Percentiles rank a stretch among this genome's conserved stretches.
Evolutionary conservation across 2,113 vertebrate species (phyloP).

Genomic region (Aphelocoma coerulescens): DNA sequence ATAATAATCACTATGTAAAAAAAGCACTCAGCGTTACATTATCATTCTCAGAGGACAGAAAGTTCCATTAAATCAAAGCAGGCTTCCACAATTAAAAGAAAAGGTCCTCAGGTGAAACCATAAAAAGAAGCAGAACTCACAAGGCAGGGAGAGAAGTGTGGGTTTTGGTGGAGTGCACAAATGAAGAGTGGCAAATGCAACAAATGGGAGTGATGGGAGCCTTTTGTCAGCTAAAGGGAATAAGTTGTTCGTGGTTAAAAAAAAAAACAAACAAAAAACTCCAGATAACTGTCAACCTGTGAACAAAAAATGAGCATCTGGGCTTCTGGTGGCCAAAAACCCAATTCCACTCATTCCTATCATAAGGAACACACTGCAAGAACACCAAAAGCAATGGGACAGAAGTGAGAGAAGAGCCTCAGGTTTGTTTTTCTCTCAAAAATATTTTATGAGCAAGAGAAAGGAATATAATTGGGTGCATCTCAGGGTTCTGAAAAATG

Average conservation of each 20-base stretch:
- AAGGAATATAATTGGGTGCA: background rate
- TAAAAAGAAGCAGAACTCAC: background rate
- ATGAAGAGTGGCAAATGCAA: background rate
- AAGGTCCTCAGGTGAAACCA: slow-evolving; percentile 2
- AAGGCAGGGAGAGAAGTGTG: background rate
- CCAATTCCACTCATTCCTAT: background rate
- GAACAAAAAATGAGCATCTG: background rate
- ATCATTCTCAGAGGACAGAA: slow-evolving; percentile 7
- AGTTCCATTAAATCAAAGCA: slow-evolving; percentile 53
- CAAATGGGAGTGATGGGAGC: background rate
- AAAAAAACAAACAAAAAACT: fast-evolving
- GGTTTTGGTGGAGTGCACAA: background rate
- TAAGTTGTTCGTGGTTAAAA: background rate
- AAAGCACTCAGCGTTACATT: background rate
- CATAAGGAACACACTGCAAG: background rate
- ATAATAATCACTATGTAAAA: background rate
- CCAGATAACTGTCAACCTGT: background rate
- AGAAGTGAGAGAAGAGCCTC: background rate
- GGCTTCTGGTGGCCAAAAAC: background rate
- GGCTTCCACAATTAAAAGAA: slow-evolving; percentile 18
- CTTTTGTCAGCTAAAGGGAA: background rate
- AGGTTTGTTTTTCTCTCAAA: background rate
- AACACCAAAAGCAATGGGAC: background rate
- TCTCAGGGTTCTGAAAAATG: background rate
- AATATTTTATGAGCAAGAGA: background rate